Evolutionary conservation across 2,888 invertebrate genomes (phyloP).

Genomic region (Melangyna quadrimaculata): DNA sequence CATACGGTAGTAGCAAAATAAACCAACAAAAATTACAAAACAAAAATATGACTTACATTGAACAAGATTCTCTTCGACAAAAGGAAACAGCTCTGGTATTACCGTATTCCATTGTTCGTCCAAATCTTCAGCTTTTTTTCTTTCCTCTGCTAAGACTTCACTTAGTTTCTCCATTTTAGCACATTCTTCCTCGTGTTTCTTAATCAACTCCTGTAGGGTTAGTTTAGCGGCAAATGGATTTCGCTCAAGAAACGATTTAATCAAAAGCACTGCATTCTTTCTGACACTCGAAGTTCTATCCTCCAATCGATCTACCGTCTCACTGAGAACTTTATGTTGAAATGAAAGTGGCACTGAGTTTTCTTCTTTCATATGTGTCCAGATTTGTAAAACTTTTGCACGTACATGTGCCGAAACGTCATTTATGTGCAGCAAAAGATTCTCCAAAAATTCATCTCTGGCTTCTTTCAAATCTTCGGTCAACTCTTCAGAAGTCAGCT

Average conservation of each 20-base stretch:
- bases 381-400: slow-evolving; percentile 91
- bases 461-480: slow-evolving; percentile 85
- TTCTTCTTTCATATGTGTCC: slow-evolving; percentile 89
- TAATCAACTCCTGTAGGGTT: slow-evolving; percentile 83
- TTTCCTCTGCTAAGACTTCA: slow-evolving; percentile 83
- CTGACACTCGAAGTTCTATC: slow-evolving; percentile 93
- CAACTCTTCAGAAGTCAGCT: slow-evolving; percentile 88
- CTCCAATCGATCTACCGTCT: slow-evolving; percentile 86
- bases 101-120: slow-evolving; percentile 81
- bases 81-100: slow-evolving; percentile 76
- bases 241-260: slow-evolving; percentile 88
- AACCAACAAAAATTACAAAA: background rate
- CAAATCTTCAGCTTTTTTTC: slow-evolving; percentile 81
- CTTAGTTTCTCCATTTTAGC: slow-evolving; percentile 80
- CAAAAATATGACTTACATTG: slow-evolving; percentile 73
- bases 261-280: slow-evolving; percentile 86
- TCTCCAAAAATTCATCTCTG: slow-evolving; percentile 90
- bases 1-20: too few relatives aligned
- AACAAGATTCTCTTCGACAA: slow-evolving; percentile 76
- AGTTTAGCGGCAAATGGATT: slow-evolving; percentile 92
- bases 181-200: slow-evolving; percentile 82
- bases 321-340: slow-evolving; percentile 86
- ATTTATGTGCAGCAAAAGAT: slow-evolving; percentile 90
- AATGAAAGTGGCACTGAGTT: slow-evolving; percentile 89
- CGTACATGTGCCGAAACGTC: slow-evolving; percentile 93